Percentiles rank a stretch among this genome's conserved stretches.
Conservation (phyloP, 2,888 invertebrate genomes). For the Sarcophaga variegata region DNA sequence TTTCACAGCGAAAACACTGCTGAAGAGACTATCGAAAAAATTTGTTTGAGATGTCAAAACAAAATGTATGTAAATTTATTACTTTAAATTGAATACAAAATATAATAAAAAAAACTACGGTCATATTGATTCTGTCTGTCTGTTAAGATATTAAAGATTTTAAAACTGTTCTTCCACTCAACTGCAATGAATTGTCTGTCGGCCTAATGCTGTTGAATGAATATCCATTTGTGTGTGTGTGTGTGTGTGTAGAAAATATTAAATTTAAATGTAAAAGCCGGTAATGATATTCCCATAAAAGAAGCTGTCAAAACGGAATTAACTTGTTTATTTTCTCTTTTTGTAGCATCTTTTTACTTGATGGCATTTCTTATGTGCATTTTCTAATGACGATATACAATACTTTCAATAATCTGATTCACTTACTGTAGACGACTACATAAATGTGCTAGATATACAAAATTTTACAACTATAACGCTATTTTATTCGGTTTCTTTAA, state of each 20-base stretch:
- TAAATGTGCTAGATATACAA: no score
- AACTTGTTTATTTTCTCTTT: conserved; percentile 58
- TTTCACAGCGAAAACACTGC: no score
- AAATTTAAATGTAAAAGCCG: conserved; percentile 24
- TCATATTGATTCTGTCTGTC: no score
- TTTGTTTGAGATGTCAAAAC: no score
- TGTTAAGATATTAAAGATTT: not conserved
- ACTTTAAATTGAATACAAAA: no score
- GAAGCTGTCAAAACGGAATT: conserved; percentile 63
- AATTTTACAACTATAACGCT: not conserved
- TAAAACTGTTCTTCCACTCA: conserved; percentile 37
- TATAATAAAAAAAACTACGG: no score
- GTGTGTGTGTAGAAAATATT: not conserved
- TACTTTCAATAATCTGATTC: conserved; percentile 41
- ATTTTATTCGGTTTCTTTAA: not conserved
- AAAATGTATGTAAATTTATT: no score
- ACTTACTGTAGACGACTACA: not conserved
- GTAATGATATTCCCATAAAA: conserved; percentile 45
- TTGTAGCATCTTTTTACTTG: conserved; percentile 3
- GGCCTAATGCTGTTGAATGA: no score
- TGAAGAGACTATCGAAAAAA: no score
- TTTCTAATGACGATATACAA: conserved; percentile 42
- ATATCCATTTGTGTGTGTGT: not conserved
- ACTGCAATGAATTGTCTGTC: no score
- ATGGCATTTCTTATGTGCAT: conserved; percentile 49